Base-by-base conservation (phyloP, 2,113 vertebrate genomes). In the Coryphaenoides rupestris region DNA sequence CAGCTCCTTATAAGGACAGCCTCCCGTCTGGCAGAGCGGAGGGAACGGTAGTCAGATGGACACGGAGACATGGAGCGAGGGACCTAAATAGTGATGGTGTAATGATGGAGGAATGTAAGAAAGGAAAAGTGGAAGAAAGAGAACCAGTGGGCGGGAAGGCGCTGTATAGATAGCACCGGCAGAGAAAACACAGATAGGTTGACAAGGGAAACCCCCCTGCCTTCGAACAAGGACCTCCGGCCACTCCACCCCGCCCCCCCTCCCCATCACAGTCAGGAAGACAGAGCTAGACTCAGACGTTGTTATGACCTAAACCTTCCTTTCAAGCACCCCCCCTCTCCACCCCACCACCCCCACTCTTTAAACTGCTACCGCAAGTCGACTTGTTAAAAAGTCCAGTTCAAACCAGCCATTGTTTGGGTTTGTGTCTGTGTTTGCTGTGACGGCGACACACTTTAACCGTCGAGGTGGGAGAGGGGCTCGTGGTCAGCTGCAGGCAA, bases 1-100 rank as follows among this genome's bases (percentile, higher is more conserved):
- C 19, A 24, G 77, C 15, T 19, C 86, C 84, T 74, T 83, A 77
- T 79, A 88, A 81, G 86, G 85, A 74, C 68, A 81, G 63, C 60
- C 19, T 53, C 53, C 58, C 46, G 40, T 3, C 4, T 52, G 33
- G 23, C 66, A 57, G 62, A 69, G 33, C 52, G 55, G 21, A 19
- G 49, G 19, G 33, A 21, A 28, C 1, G 19, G 19, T 45, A 17
- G 23, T 1, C 4, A 54, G 58, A 47, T 55, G 26, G 58, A 19
- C 6, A 55, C 40, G 5, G 26, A 19, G 53, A 55, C 10, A 3
- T 9, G 17, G 53, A 13, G n/a, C 3, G 19, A 19, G 54, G 15
- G 55, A 16, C 23, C 10, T 19, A 60, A 58, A 58, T 14, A 52
- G 24, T 3, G 12, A 21, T 61, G 50, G 62, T 69, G 17, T 33